These are phyloP conservation scores for Tympanuchus pallidicinctus DNA, from an alignment of 2,113 vertebrate genomes.

Conservation along the genomic window DNA sequence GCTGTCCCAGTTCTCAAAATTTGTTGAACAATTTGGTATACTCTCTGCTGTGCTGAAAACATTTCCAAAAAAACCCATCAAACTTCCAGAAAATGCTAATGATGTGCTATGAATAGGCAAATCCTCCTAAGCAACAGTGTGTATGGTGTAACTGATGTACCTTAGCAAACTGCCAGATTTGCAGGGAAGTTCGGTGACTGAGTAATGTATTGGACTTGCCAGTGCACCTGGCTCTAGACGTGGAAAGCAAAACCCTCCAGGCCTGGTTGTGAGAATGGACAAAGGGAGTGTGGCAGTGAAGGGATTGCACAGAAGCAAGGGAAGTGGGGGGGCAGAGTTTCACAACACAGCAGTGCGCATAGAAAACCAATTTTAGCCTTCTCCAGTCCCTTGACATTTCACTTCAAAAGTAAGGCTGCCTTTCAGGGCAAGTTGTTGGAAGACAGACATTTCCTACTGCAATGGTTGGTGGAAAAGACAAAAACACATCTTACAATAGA, in stretches of 20 bases:
- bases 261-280: neutral
- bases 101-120: neutral
- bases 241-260: neutral
- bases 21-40: neutral
- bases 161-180: neutral
- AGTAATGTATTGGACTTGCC: neutral
- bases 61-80: neutral
- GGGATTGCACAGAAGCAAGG: neutral
- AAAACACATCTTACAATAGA: neutral
- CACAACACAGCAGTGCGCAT: fast-evolving
- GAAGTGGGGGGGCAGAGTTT: neutral
- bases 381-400: neutral
- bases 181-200: neutral
- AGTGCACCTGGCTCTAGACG: neutral
- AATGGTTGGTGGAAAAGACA: neutral
- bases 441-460: neutral
- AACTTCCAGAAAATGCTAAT: neutral
- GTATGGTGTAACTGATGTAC: slow-evolving; percentile 16
- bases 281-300: neutral
- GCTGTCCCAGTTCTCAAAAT: neutral
- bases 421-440: neutral
- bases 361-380: neutral
- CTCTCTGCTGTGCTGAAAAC: neutral
- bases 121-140: neutral
- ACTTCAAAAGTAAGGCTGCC: neutral